phyloP scores from a whole-genome alignment of 2,888 invertebrate species.

The Dasypolia templi region DNA sequence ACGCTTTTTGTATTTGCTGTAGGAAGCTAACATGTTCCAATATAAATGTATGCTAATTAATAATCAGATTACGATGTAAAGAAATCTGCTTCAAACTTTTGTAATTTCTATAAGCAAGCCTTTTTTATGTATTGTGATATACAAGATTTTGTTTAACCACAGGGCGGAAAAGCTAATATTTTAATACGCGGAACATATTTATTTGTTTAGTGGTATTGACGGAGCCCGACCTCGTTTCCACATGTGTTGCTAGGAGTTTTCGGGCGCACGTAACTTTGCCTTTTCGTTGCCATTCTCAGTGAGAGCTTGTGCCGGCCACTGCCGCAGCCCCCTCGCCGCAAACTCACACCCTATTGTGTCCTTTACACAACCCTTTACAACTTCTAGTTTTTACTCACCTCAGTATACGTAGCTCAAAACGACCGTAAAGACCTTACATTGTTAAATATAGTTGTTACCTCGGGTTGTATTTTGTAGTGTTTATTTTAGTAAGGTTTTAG shows the following conservation, averaged over 20 bases:
- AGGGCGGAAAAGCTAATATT: conserved; percentile 58
- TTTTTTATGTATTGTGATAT: conserved; percentile 12
- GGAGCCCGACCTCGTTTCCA: conserved; percentile 74
- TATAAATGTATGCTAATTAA: conserved; percentile 29
- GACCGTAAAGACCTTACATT: conserved; percentile 52
- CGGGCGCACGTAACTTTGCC: conserved; percentile 80
- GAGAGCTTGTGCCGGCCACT: conserved; percentile 77
- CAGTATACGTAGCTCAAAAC: conserved; percentile 66
- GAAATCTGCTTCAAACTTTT: conserved; percentile 13
- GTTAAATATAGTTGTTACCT: conserved; percentile 49
- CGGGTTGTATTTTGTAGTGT: conserved; percentile 30
- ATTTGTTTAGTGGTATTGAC: conserved; percentile 72
- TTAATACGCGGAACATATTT: conserved; percentile 67
- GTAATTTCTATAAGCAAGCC: conserved; percentile 13
- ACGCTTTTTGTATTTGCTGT: conserved; percentile 45
- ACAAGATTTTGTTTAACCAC: conserved; percentile 47
- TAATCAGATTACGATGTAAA: conserved; percentile 35
- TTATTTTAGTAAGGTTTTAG: conserved; percentile 35
- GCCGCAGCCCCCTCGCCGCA: conserved; percentile 76
- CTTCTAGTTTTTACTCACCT: conserved; percentile 78
- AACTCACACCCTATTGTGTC: conserved; percentile 81
- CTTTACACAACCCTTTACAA: conserved; percentile 81
- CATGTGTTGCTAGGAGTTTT: conserved; percentile 78
- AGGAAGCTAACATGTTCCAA: conserved; percentile 31
- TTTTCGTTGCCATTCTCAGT: conserved; percentile 79